Base-by-base conservation (phyloP, 2,888 invertebrate species). In the Oligia fasciuncula region DNA sequence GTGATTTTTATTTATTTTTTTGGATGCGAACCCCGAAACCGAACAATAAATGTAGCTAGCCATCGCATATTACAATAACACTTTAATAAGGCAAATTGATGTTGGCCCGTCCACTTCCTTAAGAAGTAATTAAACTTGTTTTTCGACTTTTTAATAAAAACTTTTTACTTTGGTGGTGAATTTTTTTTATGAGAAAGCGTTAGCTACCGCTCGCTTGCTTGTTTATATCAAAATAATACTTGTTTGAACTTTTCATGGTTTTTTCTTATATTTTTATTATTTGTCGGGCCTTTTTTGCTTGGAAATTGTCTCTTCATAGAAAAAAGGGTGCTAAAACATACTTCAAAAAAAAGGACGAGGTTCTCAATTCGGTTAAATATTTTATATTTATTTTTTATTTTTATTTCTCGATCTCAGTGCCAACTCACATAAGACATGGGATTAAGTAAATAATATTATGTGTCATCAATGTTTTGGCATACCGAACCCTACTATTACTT, bases 101-200 rank as follows among this genome's bases (percentile, higher is more conserved):
- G 95, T 93, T 91, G 91, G 91, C 89, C 87, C 88, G 83, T 90
- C 88, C 87, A 83, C 90, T 85, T 84, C 87, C 87, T 88, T 85
- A 80, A 62, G 85, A 93, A 93, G 91, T 95, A 95, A 96, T 96
- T 96, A 95, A 94, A 95, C 93, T 95, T 95, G 93, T 94, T 95
- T 94, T 93, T 90, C 89, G 89, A 92, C 89, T 94, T 95, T 92
- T 95, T 95, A 95, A 95, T 95, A 95, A 93, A 94, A 95, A 95
- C 94, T 95, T 95, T 95, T 93, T 92, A 93, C 92, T 93, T 92
- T 91, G 85, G 86, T 80, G 87, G 81, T 74, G 81, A 91, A 91
- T 91, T 91, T 92, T 91, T 84, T 76, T 82, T 80, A 87, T 88
- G 87, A 86, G 78, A 86, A 81, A 74, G 77, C 80, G 72, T 60